Evolutionary conservation across 1,140 invertebrate genomes (phyloP).

Genomic region (Drosophila sp.): DNA sequence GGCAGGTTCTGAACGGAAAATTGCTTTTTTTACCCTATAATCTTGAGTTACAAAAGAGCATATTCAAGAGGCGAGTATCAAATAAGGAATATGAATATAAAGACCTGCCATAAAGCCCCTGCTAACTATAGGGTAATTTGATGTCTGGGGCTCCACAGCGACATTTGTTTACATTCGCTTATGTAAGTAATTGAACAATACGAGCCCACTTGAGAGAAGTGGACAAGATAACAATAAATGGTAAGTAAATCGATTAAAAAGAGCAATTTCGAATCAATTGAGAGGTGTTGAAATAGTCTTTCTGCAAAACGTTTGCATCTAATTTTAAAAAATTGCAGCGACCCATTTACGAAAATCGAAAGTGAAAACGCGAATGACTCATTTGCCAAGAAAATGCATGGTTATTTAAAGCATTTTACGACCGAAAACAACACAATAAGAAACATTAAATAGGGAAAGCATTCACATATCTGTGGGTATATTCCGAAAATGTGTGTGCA

Average conservation of each 20-base stretch:
- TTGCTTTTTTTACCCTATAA: constrained; percentile 22
- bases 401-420: constrained; percentile 54
- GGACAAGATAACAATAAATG: constrained; percentile 18
- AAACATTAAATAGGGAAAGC: not conserved
- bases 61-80: too few relatives aligned
- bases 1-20: constrained; percentile 30
- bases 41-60: constrained; percentile 22
- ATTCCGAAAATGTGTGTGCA: constrained; percentile 43
- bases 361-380: constrained; percentile 53
- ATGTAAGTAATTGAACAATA: constrained; percentile 51
- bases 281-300: constrained; percentile 34
- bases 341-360: constrained; percentile 16
- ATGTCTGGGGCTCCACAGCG: constrained; percentile 12
- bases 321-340: constrained; percentile 1
- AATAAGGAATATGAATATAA: too few relatives aligned
- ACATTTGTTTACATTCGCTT: constrained; percentile 51
- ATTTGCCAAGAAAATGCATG: constrained; percentile 48
- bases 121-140: not conserved
- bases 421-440: constrained; percentile 1
- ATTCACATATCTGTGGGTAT: not conserved
- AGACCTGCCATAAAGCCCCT: too few relatives aligned
- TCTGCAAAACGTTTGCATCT: not conserved
- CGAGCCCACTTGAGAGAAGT: constrained; percentile 43
- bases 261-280: constrained; percentile 32
- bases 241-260: not conserved